Evolutionary conservation across 92 coral and sea anemone genomes (phyloP).

Genomic region (Porites lobata): DNA sequence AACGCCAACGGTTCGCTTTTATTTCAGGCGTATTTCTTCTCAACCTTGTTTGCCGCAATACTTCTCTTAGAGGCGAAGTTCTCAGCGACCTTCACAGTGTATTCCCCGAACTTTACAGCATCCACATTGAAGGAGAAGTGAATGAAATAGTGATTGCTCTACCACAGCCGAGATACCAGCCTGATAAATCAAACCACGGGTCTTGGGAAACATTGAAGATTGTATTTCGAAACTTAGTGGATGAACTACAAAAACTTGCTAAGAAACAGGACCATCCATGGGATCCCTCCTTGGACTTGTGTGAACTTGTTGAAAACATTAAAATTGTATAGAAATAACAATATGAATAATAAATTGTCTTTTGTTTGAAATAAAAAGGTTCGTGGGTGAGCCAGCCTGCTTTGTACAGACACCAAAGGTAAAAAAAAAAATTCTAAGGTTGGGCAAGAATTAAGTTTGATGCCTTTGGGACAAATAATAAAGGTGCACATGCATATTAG

Average conservation of each 20-base stretch:
- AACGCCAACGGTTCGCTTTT: background rate
- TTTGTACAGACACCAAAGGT: no score
- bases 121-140: constrained; percentile 80
- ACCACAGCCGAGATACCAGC: constrained; percentile 32
- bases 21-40: constrained; percentile 85
- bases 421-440: no score
- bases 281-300: background rate
- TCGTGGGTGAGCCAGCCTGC: no score
- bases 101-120: constrained; percentile 70
- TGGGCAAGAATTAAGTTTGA: no score
- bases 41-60: constrained; percentile 85
- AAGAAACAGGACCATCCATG: background rate
- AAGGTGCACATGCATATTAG: no score
- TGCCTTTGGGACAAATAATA: no score
- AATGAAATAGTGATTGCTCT: constrained; percentile 82
- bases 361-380: background rate
- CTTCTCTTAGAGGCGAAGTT: constrained; percentile 52
- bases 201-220: background rate
- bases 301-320: background rate
- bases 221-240: background rate
- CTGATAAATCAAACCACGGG: background rate
- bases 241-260: background rate
- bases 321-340: background rate
- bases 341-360: background rate
- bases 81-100: constrained; percentile 66